Percentiles rank a stretch among this genome's conserved stretches.
phyloP scores from a whole-genome alignment of 2,113 vertebrate genomes.

The Megaceryle torquata region DNA sequence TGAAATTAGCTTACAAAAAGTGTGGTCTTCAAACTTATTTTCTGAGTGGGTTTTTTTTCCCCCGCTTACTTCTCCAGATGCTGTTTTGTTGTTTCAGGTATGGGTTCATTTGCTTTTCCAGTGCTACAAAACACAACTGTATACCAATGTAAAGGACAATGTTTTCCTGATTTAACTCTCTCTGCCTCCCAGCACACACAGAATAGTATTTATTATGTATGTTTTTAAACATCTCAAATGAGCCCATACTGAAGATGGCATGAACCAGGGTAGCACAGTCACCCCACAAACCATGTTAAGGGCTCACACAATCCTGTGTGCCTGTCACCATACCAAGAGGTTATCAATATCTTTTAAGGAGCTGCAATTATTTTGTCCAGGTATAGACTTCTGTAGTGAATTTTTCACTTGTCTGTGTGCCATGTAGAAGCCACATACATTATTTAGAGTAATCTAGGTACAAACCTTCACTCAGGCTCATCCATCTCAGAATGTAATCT shows the following conservation, averaged over 20 bases:
- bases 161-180: neutral
- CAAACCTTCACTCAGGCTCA: neutral
- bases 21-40: slow-evolving; percentile 5
- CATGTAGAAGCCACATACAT: neutral
- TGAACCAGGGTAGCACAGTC: neutral
- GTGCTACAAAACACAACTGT: neutral
- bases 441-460: neutral
- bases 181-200: neutral
- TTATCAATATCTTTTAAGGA: neutral
- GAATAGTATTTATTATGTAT: neutral
- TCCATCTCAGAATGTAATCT: neutral
- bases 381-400: neutral
- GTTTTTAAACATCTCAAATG: neutral
- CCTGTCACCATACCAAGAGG: neutral
- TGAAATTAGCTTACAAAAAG: slow-evolving; percentile 29
- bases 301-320: neutral
- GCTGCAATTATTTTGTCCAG: neutral
- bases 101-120: neutral
- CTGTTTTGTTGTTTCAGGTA: neutral
- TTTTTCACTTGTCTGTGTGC: neutral
- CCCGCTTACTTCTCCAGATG: neutral
- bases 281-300: neutral
- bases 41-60: neutral
- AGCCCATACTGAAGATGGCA: neutral
- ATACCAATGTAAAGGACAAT: neutral